Conservation (phyloP, 2,113 vertebrate species). For the Porphyrio hochstetteri region DNA sequence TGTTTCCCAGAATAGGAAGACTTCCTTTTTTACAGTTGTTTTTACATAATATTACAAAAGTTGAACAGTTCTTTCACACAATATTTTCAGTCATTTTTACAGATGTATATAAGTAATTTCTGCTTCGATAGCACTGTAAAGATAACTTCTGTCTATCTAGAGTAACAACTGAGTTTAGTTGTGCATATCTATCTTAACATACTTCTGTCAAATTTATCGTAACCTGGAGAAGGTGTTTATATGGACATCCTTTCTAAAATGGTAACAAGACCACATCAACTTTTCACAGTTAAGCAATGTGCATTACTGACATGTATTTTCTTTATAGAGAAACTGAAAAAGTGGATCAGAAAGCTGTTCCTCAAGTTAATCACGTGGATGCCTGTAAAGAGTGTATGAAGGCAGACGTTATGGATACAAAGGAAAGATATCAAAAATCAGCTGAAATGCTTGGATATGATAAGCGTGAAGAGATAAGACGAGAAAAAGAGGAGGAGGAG, state of each 20-base stretch:
- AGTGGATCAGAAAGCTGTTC: conserved; percentile 80
- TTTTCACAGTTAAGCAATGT: background rate
- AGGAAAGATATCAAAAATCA: conserved; percentile 71
- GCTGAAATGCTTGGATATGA: conserved; percentile 70
- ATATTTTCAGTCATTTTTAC: background rate
- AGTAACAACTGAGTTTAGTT: background rate
- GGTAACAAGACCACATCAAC: background rate
- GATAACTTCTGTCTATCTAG: background rate
- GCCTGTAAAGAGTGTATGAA: conserved; percentile 75
- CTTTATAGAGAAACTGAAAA: conserved; percentile 84
- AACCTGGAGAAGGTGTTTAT: background rate
- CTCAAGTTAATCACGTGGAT: conserved; percentile 86
- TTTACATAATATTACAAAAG: background rate
- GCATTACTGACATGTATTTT: background rate
- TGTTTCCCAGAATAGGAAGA: background rate
- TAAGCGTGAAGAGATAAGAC: conserved; percentile 68
- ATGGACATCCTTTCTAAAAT: background rate
- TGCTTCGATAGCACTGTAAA: background rate
- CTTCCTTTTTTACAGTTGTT: background rate
- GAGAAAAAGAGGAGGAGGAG: conserved; percentile 73
- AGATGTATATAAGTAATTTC: background rate
- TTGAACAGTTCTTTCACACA: background rate
- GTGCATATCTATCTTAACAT: background rate
- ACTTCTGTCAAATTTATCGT: background rate
- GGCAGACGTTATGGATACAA: conserved; percentile 68